phyloP scores from a whole-genome alignment of 2,797 vertebrate species.

The Rhynchotus rufescens region DNA sequence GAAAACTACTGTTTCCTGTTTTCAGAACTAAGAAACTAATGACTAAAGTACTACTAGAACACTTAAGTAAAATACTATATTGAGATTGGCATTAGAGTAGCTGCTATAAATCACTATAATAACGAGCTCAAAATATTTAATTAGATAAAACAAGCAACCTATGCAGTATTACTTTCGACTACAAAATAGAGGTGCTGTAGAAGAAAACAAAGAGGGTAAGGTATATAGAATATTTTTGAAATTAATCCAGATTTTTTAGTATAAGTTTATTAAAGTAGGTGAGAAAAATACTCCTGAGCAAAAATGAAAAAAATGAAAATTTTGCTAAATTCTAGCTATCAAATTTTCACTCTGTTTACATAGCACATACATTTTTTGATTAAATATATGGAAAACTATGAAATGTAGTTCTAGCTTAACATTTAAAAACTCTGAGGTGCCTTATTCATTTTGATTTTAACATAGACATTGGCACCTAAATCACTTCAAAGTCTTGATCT shows the following conservation, averaged over 20 bases:
- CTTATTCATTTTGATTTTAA: not conserved
- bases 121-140: conserved; percentile 76
- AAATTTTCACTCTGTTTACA: not conserved
- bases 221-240: rapidly evolving
- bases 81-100: conserved; percentile 74
- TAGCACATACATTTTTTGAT: rapidly evolving
- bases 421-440: not conserved
- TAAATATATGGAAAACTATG: not conserved
- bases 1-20: conserved; percentile 80
- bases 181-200: not conserved
- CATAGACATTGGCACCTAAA: not conserved
- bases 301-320: not conserved
- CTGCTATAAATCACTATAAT: conserved; percentile 78
- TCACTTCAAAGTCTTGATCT: not conserved
- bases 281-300: not conserved
- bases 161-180: conserved; percentile 22
- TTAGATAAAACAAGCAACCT: conserved; percentile 62
- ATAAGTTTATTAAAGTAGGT: not conserved
- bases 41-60: conserved; percentile 77
- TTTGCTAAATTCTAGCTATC: not conserved
- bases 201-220: not conserved
- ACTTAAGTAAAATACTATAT: conserved; percentile 82
- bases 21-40: conserved; percentile 83
- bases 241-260: not conserved
- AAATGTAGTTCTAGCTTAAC: not conserved